Conservation (phyloP, 2,113 vertebrate genomes). For the Chamaetylas fuelleborni region DNA sequence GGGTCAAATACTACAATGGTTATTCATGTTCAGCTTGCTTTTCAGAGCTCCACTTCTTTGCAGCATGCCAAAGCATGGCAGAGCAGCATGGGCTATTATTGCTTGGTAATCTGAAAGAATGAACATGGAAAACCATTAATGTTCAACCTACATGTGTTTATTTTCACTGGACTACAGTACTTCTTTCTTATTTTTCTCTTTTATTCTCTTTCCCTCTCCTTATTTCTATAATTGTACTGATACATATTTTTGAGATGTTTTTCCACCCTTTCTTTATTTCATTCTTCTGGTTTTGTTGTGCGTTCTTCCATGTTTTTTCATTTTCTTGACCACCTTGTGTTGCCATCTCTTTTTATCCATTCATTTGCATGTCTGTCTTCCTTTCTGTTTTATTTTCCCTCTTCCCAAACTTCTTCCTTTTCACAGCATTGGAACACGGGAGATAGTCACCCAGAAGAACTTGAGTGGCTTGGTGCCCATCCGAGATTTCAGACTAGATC, state of each 20-base stretch:
- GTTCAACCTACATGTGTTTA: slow-evolving; percentile 78
- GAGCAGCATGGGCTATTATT: slow-evolving; percentile 71
- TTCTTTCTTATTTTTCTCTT: slow-evolving; percentile 88
- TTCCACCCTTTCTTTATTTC: slow-evolving; percentile 57
- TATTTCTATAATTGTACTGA: slow-evolving; percentile 74
- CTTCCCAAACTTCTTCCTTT: slow-evolving; percentile 78
- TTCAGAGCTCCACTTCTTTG: slow-evolving; percentile 69
- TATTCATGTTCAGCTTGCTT: slow-evolving; percentile 82
- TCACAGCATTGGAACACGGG: slow-evolving; percentile 98
- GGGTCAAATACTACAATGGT: slow-evolving; percentile 79
- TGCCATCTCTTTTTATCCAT: slow-evolving; percentile 50
- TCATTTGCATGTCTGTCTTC: slow-evolving; percentile 66
- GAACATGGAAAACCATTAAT: slow-evolving; percentile 84
- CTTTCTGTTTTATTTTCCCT: slow-evolving; percentile 64
- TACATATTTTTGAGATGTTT: slow-evolving; percentile 68
- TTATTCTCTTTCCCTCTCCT: slow-evolving; percentile 82
- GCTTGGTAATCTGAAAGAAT: slow-evolving; percentile 66
- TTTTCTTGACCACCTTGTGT: slow-evolving; percentile 43
- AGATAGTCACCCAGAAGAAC: slow-evolving; percentile 99
- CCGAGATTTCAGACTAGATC: slow-evolving; percentile 95
- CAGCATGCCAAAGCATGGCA: slow-evolving; percentile 76
- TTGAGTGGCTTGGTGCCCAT: slow-evolving; percentile 95
- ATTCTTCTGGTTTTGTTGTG: slow-evolving; percentile 67
- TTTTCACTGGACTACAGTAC: slow-evolving; percentile 78
- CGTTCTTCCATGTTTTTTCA: slow-evolving; percentile 61